A percentile compares a stretch with the other conserved stretches of the same genome.
These are phyloP conservation scores for Actias luna DNA, from an alignment of 2,888 invertebrate genomes.

Conservation along the genomic window DNA sequence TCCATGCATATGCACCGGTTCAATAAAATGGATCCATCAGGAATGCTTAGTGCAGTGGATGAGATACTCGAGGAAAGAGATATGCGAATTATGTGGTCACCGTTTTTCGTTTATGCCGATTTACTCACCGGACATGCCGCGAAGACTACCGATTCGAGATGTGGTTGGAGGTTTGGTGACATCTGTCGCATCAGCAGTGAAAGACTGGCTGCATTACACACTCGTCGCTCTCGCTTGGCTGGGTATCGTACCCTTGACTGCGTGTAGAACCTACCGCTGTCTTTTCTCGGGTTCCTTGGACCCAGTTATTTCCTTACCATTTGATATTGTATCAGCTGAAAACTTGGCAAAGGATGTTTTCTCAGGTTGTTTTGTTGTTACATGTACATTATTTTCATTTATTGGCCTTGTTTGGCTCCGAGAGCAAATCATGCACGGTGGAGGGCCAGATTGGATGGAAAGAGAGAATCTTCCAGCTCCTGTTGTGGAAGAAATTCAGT, in stretches of 20 bases:
- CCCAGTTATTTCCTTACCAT: constrained; percentile 91
- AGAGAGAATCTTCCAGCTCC: constrained; percentile 83
- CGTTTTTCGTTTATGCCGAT: constrained; percentile 99
- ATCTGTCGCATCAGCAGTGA: constrained; percentile 94
- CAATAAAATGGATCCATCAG: constrained; percentile 99
- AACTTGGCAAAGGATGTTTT: constrained; percentile 96
- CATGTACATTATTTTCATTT: constrained; percentile 97
- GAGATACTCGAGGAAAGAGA: constrained; percentile 98
- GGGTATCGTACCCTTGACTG: constrained; percentile 96
- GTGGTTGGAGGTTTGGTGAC: constrained; percentile 94
- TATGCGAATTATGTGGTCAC: constrained; percentile 98
- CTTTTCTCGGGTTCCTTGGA: constrained; percentile 95
- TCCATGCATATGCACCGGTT: constrained; percentile 99
- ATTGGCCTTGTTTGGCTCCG: constrained; percentile 98
- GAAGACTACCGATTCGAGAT: constrained; percentile 95
- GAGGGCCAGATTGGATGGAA: constrained; percentile 98
- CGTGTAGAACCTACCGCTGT: constrained; percentile 96
- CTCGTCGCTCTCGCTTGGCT: constrained; percentile 98
- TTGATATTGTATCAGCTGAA: constrained; percentile 96
- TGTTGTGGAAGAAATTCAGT: constrained; percentile 69
- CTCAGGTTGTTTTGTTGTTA: constrained; percentile 98
- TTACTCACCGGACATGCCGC: constrained; percentile 99
- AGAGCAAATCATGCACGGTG: constrained; percentile 98
- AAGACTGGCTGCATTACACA: constrained; percentile 98
- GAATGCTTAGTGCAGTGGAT: constrained; percentile 99